Evolutionary conservation across 2,888 invertebrate genomes (phyloP).

Genomic region (Limenitis camilla): DNA sequence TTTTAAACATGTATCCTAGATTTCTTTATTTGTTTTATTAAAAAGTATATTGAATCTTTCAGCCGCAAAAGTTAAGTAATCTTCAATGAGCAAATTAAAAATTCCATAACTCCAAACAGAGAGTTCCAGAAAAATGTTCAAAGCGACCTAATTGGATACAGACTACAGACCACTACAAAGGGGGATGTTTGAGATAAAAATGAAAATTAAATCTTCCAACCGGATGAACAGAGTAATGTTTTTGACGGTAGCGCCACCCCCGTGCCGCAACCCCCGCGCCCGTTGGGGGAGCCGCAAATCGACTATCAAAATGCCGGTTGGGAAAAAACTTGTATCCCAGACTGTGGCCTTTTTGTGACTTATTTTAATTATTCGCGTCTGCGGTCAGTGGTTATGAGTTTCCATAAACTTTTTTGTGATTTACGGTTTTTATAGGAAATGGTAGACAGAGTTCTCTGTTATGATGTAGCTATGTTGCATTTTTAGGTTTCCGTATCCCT

Average conservation of each 20-base stretch:
- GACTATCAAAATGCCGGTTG: conserved; percentile 68
- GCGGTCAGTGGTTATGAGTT: conserved; percentile 25
- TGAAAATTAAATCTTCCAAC: conserved; percentile 76
- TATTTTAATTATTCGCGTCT: conserved; percentile 39
- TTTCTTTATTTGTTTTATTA: neutral
- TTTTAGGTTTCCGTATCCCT: too few species aligned
- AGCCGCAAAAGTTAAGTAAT: neutral
- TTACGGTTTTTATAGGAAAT: neutral
- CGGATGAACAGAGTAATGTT: conserved; percentile 74
- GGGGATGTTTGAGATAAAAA: conserved; percentile 75
- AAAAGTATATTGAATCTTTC: neutral
- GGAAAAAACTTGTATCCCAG: conserved; percentile 59
- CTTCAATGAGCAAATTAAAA: conserved; percentile 54
- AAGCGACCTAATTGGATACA: conserved; percentile 73
- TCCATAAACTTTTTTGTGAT: conserved; percentile 8
- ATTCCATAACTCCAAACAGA: conserved; percentile 64
- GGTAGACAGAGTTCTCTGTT: neutral
- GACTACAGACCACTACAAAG: conserved; percentile 72
- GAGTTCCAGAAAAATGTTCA: conserved; percentile 63
- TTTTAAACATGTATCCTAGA: neutral
- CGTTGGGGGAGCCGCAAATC: conserved; percentile 61
- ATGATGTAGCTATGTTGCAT: neutral
- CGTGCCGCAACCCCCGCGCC: conserved; percentile 39
- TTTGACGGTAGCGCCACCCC: conserved; percentile 67
- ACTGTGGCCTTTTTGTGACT: conserved; percentile 43